Base-by-base conservation (phyloP, 2,113 vertebrate genomes). In the Chitala chitala region DNA sequence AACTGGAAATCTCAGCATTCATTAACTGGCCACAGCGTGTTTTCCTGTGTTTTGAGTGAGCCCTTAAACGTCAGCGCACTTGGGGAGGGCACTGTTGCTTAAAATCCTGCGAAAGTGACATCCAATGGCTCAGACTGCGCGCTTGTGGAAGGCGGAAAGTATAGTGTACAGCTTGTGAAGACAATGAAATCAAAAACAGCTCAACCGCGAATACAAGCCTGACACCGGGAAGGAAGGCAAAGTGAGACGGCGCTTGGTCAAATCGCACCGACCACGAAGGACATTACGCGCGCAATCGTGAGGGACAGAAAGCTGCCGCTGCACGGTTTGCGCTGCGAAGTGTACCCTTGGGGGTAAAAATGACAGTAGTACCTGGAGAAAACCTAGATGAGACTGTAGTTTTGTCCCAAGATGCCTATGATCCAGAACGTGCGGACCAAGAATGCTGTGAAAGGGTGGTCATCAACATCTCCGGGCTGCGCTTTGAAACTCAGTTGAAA, bases 401-500 rank as follows among this genome's bases (percentile, higher is more conserved):
- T 22, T 48, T 83, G 64, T 33, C 81, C 44, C 82, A 80, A 73
- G 86, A 88, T 80, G 81, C 70, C 53, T 78, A 71, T 2, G 87
- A 86, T 29, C 55, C 79, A 78, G 88, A 89, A 48, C 53, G 71
- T 6, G 82, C 72, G 48, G 91, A 91, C 17, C 86, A 86, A 75
- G 91, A 91, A 71, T 92, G 92, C 81, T 93, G 92, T 80, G 95
- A 96, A 85, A 81, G 93, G 66, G 86, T 97, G 82, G 85, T 94
- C 81, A 94, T 98, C 87, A 98, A 98, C 85, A 93, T 98, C 85
- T 97, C 96, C 0, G 96, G 95, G 33, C 86, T 98, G 80, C 92
- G 95, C 3, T 98, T 97, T 48, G 96, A 98, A 84, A 98, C 96
- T 1, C 95, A 96, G 69, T 71, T 96, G 44, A 92, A 94, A 81